Conservation (phyloP, 64 coral and sea anemone species). For the Montipora sp. region DNA sequence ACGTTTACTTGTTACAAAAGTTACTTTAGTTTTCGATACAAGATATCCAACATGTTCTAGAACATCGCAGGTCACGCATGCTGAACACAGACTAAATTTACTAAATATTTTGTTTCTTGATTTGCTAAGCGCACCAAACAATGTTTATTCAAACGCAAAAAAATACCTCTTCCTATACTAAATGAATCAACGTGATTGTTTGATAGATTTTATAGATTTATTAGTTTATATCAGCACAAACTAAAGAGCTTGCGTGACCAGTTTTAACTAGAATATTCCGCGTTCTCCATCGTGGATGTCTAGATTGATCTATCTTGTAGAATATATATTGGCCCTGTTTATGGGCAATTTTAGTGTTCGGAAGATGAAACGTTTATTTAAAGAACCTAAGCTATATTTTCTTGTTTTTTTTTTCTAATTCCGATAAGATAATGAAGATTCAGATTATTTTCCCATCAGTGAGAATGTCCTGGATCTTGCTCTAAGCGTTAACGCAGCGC, state of each 20-base stretch:
- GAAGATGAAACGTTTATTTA: neutral
- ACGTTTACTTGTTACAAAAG: slow-evolving; percentile 57
- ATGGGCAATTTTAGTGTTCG: neutral
- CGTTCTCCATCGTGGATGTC: neutral
- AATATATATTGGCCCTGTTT: neutral
- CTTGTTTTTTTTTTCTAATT: neutral
- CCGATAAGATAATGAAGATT: neutral
- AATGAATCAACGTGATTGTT: neutral
- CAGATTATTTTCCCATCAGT: neutral
- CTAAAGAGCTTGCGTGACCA: neutral
- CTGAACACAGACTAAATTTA: neutral
- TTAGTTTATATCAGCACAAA: neutral
- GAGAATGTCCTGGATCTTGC: neutral
- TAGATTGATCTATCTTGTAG: slow-evolving; percentile 5
- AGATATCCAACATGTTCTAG: slow-evolving; percentile 39
- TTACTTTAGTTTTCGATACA: slow-evolving; percentile 49
- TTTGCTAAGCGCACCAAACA: neutral
- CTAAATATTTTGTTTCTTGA: neutral
- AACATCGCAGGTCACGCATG: slow-evolving; percentile 30
- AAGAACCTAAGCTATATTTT: neutral
- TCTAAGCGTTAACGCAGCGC: neutral
- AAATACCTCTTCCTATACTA: neutral
- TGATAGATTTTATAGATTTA: neutral
- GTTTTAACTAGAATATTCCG: slow-evolving; percentile 7
- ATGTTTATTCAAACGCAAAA: neutral